Evolutionary conservation across 2,113 vertebrate genomes (phyloP), one percentile per base, ranked within the genome.

Genomic region (Neolamprologus sp.): DNA sequence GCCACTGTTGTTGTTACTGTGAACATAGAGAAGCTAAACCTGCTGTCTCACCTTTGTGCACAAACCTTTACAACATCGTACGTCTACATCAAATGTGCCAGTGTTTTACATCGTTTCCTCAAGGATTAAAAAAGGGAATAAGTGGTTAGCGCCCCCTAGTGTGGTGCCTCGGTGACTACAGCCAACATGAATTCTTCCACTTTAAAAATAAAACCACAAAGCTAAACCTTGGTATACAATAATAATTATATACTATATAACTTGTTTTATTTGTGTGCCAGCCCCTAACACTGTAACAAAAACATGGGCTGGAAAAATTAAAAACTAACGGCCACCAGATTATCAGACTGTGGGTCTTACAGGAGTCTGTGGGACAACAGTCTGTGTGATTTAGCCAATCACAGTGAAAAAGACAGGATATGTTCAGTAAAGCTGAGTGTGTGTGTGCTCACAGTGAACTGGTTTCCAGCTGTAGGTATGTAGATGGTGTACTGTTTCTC

Each of bases 401-500:
- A 21, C 30, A 2, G 30, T n/a, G 60, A 37, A 19, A 19, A 63
- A 33, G 16, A 37, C 10, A 65, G 6, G 3, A 3, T 37, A n/a
- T n/a, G 9, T 65, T 30, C n/a, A 0, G 30, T 37, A 13, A 65
- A 37, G 60, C 17, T 37, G 30, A 65, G 58, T 63, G 58, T 63
- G 4, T 63, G 17, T n/a, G 28, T 19, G 96, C 98, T 97, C 93
- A 99, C 99, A 37, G 98, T 99, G 96, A 99, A 99, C 96, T 99
- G 98, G 93, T 98, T 98, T 13, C 96, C 98, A 90, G 98, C 97
- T 1, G 98, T 99, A 79, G 98, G 98, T 40, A 99, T 99, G 93
- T 99, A 99, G 94, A 99, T 99, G 78, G 99, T 99, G 88, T 99
- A 99, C 94, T 99, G 98, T 94, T 99, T 99, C 97, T 99, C 98